Evolutionary conservation across 2,888 invertebrate species (phyloP).

Genomic region (Andricus quercusramuli): DNA sequence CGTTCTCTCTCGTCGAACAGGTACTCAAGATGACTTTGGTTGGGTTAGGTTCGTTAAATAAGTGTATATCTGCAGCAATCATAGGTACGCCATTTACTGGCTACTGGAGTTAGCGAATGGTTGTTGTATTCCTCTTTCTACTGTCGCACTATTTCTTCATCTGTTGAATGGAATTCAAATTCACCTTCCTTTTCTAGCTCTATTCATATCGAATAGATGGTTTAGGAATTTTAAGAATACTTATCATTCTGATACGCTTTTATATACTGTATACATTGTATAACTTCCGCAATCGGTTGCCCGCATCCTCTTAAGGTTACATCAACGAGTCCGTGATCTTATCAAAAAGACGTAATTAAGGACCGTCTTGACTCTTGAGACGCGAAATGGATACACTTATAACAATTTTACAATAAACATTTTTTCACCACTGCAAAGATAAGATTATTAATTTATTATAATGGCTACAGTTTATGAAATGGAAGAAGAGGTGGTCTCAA

Average conservation of each 20-base stretch:
- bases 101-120: neutral
- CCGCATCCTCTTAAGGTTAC: conserved; percentile 1
- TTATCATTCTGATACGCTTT: too few species aligned
- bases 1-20: neutral
- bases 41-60: neutral
- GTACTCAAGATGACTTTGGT: neutral
- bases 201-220: neutral
- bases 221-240: too few species aligned
- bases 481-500: too few species aligned
- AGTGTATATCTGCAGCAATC: neutral
- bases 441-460: too few species aligned
- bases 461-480: too few species aligned
- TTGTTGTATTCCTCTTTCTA: neutral
- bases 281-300: too few species aligned
- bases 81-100: neutral
- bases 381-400: too few species aligned
- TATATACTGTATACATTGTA: too few species aligned
- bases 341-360: neutral
- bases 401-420: too few species aligned
- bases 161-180: neutral
- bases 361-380: neutral
- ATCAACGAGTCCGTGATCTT: conserved; percentile 18
- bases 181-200: neutral
- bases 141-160: neutral
- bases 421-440: too few species aligned